phyloP scores from a whole-genome alignment of 2,113 vertebrate species.

The Chamaea fasciata region DNA sequence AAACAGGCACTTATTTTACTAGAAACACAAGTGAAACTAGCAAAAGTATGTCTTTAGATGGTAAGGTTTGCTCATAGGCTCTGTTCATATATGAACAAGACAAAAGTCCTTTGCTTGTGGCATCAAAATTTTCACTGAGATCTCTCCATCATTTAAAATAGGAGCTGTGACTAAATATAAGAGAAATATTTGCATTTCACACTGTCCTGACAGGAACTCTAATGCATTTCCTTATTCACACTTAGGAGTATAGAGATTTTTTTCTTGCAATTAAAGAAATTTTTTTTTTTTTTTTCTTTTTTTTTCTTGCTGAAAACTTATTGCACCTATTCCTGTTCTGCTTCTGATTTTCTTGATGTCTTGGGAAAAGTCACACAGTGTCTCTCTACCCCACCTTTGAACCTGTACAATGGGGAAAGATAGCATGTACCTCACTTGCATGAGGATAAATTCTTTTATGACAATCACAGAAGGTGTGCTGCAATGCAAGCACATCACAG shows the following conservation, averaged over 20 bases:
- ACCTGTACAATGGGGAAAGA: neutral
- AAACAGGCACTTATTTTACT: neutral
- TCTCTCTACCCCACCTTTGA: neutral
- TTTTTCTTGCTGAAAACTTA: neutral
- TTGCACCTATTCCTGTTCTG: neutral
- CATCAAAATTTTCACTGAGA: neutral
- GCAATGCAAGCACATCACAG: neutral
- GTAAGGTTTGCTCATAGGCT: neutral
- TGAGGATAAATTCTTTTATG: neutral
- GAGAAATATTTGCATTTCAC: neutral
- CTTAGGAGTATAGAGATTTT: neutral
- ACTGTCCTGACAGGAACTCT: neutral
- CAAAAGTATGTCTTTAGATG: neutral
- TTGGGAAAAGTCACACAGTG: neutral
- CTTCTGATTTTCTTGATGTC: neutral
- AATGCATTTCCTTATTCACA: neutral
- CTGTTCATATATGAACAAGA: neutral
- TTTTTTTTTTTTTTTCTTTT: neutral
- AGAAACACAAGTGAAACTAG: neutral
- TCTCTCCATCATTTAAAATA: neutral
- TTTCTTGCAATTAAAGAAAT: neutral
- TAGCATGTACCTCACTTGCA: neutral
- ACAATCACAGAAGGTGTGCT: neutral
- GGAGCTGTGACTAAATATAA: neutral
- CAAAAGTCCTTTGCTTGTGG: neutral